Evolutionary conservation across 2,888 invertebrate genomes (phyloP), one percentile per base, ranked within the genome.

Genomic region (Orthonychiurus folsomi): DNA sequence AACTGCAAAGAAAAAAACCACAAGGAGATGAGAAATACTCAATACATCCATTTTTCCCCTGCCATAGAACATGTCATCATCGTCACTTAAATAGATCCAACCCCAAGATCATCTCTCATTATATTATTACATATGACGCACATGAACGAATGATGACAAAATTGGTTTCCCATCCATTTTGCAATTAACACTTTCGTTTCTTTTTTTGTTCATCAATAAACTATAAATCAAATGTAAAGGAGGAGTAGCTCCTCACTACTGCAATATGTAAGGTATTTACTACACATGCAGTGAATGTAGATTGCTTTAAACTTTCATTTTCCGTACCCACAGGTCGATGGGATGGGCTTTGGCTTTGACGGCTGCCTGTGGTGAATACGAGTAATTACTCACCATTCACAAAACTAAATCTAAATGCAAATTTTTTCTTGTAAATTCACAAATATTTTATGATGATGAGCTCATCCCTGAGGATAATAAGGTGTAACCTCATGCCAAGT

Each of bases 1-100:
- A 2, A 76, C 77, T 77, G 73, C 9, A 75, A 74, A 58, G 55
- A 61, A 63, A 63, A 56, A 56, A 56, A 23, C 26, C 1, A 37
- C 28, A 37, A 54, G 24, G 27, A 58, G 58, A n/a, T n/a, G n/a
- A n/a, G n/a, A n/a, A n/a, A n/a, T n/a, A n/a, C n/a, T n/a, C n/a
- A n/a, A n/a, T n/a, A n/a, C n/a, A n/a, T n/a, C n/a, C n/a, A n/a
- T n/a, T n/a, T n/a, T n/a, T n/a, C n/a, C n/a, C n/a, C n/a, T n/a
- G n/a, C n/a, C n/a, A n/a, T n/a, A n/a, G n/a, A n/a, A n/a, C n/a
- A n/a, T n/a, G n/a, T n/a, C n/a, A 28, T 28, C 21, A 37, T 57
- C 12, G 25, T 28, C 15, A 23, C 25, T 23, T 5, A 2, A 12
- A 55, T 24, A 3, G n/a, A 52, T 9, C 3, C 5, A 52, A n/a